Evolutionary conservation across 2,113 vertebrate species (phyloP).

Genomic region (Ictalurus punctatus): DNA sequence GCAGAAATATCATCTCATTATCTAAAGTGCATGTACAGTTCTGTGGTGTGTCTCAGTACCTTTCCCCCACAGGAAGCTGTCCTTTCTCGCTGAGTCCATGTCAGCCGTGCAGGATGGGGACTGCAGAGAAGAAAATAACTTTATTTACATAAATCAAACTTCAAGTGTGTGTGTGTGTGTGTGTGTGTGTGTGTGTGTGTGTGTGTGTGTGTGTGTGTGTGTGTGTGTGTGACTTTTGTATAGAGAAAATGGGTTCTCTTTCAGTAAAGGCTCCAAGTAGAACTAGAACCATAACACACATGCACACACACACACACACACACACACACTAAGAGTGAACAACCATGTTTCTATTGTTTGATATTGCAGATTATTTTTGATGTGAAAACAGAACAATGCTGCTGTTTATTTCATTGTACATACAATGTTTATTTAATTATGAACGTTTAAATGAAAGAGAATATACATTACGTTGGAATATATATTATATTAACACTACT

Average conservation of each 20-base stretch:
- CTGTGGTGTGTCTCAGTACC: constrained; percentile 51
- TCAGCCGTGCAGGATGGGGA: constrained; percentile 47
- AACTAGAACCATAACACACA: too few relatives aligned
- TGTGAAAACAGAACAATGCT: not conserved
- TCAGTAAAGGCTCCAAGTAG: not conserved
- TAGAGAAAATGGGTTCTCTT: not conserved
- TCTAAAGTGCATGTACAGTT: not conserved
- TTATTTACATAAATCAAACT: constrained; percentile 7
- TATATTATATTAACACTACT: not conserved
- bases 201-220: not conserved
- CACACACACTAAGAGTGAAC: not conserved
- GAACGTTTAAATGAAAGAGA: not conserved
- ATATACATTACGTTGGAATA: not conserved
- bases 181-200: not conserved
- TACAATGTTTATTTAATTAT: not conserved
- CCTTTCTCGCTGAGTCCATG: constrained; percentile 70
- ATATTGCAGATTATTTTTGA: not conserved
- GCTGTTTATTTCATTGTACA: not conserved
- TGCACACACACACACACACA: too few relatives aligned
- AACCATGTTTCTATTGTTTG: not conserved
- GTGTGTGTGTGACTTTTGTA: too few relatives aligned
- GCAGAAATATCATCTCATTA: not conserved
- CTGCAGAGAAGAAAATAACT: constrained; percentile 60
- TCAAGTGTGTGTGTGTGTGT: not conserved
- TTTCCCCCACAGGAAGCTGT: constrained; percentile 78